phyloP scores from a whole-genome alignment of 1,140 invertebrate species.

The Uloborus diversus region DNA sequence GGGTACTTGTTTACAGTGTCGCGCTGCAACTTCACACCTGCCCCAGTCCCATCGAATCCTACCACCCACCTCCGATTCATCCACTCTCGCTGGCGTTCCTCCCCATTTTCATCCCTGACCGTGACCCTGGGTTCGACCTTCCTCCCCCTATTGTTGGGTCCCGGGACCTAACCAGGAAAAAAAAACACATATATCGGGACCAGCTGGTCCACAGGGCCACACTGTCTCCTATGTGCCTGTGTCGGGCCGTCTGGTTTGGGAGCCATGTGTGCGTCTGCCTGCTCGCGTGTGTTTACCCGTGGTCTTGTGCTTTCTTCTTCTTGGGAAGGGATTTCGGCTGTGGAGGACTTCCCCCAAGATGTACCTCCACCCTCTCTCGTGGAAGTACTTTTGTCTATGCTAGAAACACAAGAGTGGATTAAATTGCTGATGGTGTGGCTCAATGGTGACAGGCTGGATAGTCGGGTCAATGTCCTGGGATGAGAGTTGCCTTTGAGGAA shows the following conservation, averaged over 20 bases:
- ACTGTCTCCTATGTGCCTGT: neutral
- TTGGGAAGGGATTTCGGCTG: neutral
- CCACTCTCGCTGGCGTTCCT: slow-evolving; percentile 16
- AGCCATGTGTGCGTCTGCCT: too few relatives aligned
- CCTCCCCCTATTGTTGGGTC: slow-evolving; percentile 40
- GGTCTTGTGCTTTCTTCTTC: neutral
- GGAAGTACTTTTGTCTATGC: too few relatives aligned
- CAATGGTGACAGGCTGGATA: too few relatives aligned
- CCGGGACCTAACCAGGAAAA: slow-evolving; percentile 26
- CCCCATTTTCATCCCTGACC: slow-evolving; percentile 26
- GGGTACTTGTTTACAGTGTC: slow-evolving; percentile 36
- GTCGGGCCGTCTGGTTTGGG: neutral
- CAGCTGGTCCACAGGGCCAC: slow-evolving; percentile 32
- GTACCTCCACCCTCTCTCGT: too few relatives aligned
- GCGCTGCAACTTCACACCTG: slow-evolving; percentile 45
- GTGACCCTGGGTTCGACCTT: slow-evolving; percentile 25
- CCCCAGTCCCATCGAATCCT: slow-evolving; percentile 8
- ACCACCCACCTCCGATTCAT: slow-evolving; percentile 18
- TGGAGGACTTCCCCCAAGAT: too few relatives aligned
- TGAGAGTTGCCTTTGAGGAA: too few relatives aligned
- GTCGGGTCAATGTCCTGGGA: too few relatives aligned
- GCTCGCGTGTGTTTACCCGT: too few relatives aligned
- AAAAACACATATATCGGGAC: too few relatives aligned
- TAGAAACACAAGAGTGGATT: too few relatives aligned
- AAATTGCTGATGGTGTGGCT: too few relatives aligned